These are phyloP conservation scores for Xenotilapia longispinis DNA, from an alignment of 2,113 vertebrate genomes.

Conservation along the genomic window DNA sequence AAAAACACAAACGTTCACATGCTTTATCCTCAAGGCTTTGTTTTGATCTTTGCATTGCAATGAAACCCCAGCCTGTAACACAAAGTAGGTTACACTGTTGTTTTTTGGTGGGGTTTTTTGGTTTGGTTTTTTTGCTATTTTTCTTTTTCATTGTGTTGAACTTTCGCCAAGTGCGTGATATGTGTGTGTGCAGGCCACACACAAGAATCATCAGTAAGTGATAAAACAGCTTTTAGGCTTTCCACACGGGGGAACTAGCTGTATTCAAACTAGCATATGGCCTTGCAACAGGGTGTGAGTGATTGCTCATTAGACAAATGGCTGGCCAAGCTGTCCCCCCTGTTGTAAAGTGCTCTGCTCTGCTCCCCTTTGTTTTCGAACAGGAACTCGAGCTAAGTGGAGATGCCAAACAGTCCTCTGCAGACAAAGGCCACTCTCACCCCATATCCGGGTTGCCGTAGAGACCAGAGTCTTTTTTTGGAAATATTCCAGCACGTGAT, in stretches of 20 bases:
- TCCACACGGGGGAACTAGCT: neutral
- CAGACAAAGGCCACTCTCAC: slow-evolving; percentile 62
- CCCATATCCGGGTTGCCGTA: slow-evolving; percentile 48
- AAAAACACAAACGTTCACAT: slow-evolving; percentile 16
- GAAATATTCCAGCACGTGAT: neutral
- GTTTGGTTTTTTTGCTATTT: neutral
- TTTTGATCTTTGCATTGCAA: slow-evolving; percentile 20
- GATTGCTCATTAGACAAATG: slow-evolving; percentile 64
- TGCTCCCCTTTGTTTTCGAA: slow-evolving; percentile 51
- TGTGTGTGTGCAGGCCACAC: neutral
- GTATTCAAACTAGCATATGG: slow-evolving; percentile 52
- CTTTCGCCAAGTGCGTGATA: neutral
- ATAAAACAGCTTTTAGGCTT: slow-evolving; percentile 11
- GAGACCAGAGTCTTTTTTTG: slow-evolving; percentile 25
- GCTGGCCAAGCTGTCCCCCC: slow-evolving; percentile 45
- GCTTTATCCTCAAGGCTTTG: slow-evolving; percentile 29
- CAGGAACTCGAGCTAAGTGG: slow-evolving; percentile 59
- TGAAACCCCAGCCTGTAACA: neutral
- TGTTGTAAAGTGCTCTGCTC: slow-evolving; percentile 39
- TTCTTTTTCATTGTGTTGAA: neutral
- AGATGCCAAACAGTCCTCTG: slow-evolving; percentile 51
- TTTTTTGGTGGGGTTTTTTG: neutral
- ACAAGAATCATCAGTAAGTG: neutral
- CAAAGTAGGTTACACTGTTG: slow-evolving; percentile 17
- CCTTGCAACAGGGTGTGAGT: slow-evolving; percentile 47